Evolutionary conservation across 2,888 invertebrate genomes (phyloP).

Genomic region (Julus scandinavius): DNA sequence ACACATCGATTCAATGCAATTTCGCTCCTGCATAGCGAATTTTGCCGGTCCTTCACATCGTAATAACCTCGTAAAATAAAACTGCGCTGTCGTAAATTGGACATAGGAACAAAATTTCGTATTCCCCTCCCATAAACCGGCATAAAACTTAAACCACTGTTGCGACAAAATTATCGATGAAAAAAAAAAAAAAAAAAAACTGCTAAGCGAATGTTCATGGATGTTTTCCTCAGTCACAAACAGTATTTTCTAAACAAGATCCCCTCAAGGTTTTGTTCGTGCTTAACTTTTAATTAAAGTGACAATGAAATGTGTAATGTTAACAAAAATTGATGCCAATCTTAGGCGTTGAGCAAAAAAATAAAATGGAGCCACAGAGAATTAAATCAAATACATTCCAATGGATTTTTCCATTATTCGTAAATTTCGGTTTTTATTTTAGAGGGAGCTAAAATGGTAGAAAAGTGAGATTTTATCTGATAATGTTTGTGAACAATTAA

Average conservation of each 20-base stretch:
- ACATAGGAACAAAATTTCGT: constrained; percentile 12
- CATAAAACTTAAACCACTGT: constrained; percentile 24
- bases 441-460: no score
- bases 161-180: constrained; percentile 1
- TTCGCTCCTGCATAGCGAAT: not conserved
- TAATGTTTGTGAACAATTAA: no score
- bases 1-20: constrained; percentile 38
- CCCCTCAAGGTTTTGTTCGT: not conserved
- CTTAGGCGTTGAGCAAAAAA: no score
- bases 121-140: constrained; percentile 14
- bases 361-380: no score
- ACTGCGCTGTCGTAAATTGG: constrained; percentile 28
- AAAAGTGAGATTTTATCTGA: no score
- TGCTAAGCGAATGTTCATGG: not conserved
- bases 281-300: no score
- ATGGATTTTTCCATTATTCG: no score
- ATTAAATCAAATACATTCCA: no score
- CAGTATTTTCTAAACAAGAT: not conserved
- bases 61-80: constrained; percentile 42
- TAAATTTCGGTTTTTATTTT: no score
- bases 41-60: constrained; percentile 34
- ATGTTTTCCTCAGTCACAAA: not conserved
- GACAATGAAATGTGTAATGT: no score
- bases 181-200: not conserved
- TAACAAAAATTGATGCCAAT: no score